Percentiles rank a stretch among this genome's conserved stretches.
phyloP scores from a whole-genome alignment of 2,888 invertebrate genomes.

The Lepidochitona cinerea region DNA sequence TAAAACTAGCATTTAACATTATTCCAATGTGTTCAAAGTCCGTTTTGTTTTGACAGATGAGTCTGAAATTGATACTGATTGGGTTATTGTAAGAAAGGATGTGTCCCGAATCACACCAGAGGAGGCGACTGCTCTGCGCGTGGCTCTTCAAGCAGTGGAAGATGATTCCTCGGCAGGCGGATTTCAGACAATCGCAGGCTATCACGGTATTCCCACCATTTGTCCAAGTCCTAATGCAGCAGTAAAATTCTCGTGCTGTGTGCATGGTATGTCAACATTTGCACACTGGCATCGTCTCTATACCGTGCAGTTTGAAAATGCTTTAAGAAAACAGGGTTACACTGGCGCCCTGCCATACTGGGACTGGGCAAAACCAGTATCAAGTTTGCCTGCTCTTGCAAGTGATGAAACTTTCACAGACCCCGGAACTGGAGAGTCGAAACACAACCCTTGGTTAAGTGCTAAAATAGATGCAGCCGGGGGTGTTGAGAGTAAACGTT shows the following conservation, averaged over 20 bases:
- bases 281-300: slow-evolving; percentile 40
- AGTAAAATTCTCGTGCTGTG: slow-evolving; percentile 35
- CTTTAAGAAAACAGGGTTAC: neutral
- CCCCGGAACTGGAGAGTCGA: slow-evolving; percentile 8
- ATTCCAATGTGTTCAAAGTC: no score
- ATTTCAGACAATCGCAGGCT: slow-evolving; percentile 31
- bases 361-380: slow-evolving; percentile 28
- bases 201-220: slow-evolving; percentile 37
- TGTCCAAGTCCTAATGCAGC: slow-evolving; percentile 34
- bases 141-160: slow-evolving; percentile 23
- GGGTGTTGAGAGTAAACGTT: slow-evolving; percentile 9
- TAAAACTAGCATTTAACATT: no score
- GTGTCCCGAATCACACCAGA: slow-evolving; percentile 19
- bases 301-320: slow-evolving; percentile 27
- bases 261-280: slow-evolving; percentile 37
- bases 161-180: slow-evolving; percentile 25
- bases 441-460: slow-evolving; percentile 15
- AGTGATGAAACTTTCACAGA: slow-evolving; percentile 12
- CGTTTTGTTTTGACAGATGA: no score
- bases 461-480: slow-evolving; percentile 11
- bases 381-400: slow-evolving; percentile 18
- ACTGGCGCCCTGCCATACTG: slow-evolving; percentile 26
- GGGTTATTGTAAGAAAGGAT: slow-evolving; percentile 22
- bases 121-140: slow-evolving; percentile 28
- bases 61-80: neutral